Conservation (phyloP, 2,797 vertebrate genomes). For the Steatocranus sp. region DNA sequence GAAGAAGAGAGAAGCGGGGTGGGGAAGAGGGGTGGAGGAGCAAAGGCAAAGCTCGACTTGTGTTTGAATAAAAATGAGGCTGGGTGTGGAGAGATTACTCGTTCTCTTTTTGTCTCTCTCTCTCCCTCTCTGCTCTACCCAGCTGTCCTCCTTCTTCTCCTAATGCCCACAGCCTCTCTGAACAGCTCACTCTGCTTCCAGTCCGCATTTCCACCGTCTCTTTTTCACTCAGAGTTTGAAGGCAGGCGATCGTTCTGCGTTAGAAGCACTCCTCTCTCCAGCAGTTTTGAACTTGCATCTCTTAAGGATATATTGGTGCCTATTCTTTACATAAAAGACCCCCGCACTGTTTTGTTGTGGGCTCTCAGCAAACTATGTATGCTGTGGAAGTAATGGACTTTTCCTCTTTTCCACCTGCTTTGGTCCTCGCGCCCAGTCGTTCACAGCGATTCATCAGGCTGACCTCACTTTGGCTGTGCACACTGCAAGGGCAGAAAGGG, state of each 20-base stretch:
- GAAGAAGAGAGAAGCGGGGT: not conserved
- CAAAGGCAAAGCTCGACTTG: constrained; percentile 26
- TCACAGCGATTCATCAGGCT: not conserved
- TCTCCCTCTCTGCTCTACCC: constrained; percentile 7
- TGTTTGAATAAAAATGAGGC: constrained; percentile 64
- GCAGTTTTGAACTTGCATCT: constrained; percentile 3
- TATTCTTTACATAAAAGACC: not conserved
- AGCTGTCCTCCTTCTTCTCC: constrained; percentile 26
- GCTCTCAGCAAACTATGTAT: not conserved
- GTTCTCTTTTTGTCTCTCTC: constrained; percentile 42
- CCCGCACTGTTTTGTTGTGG: not conserved
- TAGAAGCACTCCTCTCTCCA: not conserved
- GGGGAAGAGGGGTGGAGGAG: not conserved
- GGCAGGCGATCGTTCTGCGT: not conserved
- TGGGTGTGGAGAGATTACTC: constrained; percentile 58
- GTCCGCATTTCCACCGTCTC: not conserved
- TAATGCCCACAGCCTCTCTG: constrained; percentile 33
- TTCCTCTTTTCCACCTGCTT: not conserved
- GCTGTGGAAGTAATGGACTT: not conserved
- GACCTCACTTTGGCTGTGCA: not conserved
- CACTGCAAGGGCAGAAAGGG: not conserved
- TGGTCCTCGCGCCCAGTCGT: not conserved
- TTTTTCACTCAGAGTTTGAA: constrained; percentile 15
- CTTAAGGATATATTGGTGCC: not conserved
- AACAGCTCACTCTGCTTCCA: constrained; percentile 31